phyloP scores from a whole-genome alignment of 2,888 invertebrate species.

The Nasonia oneida region DNA sequence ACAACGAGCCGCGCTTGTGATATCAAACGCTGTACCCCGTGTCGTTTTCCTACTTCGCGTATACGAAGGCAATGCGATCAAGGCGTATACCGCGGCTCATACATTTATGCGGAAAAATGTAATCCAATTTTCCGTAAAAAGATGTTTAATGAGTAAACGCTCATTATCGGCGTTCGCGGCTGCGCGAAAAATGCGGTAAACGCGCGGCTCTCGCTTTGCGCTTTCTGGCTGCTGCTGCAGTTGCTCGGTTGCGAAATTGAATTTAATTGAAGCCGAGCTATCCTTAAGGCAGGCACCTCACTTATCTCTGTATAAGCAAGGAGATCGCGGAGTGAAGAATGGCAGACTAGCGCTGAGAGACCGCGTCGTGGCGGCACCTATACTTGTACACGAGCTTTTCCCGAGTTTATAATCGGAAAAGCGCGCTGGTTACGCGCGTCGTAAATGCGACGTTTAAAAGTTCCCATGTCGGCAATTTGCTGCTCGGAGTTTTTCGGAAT shows the following conservation, averaged over 20 bases:
- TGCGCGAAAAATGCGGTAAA: slow-evolving; percentile 44
- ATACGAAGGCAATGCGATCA: neutral
- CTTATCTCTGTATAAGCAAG: slow-evolving; percentile 51
- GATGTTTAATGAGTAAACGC: slow-evolving; percentile 55
- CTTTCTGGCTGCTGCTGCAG: slow-evolving; percentile 44
- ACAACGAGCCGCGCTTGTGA: no score
- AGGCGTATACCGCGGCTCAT: slow-evolving; percentile 25
- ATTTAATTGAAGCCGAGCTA: slow-evolving; percentile 61
- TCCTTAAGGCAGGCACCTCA: slow-evolving; percentile 46
- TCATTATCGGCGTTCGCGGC: slow-evolving; percentile 37
- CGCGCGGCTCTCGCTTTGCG: neutral
- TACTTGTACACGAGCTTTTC: slow-evolving; percentile 1
- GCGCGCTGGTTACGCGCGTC: neutral
- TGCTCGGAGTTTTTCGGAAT: neutral
- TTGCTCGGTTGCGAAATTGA: slow-evolving; percentile 61
- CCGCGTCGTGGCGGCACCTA: neutral
- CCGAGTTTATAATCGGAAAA: slow-evolving; percentile 23
- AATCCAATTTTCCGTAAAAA: slow-evolving; percentile 61
- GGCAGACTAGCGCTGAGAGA: neutral
- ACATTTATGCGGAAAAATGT: slow-evolving; percentile 57
- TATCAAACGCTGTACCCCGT: no score
- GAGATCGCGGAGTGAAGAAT: slow-evolving; percentile 43
- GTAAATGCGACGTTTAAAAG: slow-evolving; percentile 6
- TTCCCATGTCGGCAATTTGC: neutral
- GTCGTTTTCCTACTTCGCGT: neutral